Evolutionary conservation across 2,888 invertebrate genomes (phyloP).

Genomic region (Acronicta psi): DNA sequence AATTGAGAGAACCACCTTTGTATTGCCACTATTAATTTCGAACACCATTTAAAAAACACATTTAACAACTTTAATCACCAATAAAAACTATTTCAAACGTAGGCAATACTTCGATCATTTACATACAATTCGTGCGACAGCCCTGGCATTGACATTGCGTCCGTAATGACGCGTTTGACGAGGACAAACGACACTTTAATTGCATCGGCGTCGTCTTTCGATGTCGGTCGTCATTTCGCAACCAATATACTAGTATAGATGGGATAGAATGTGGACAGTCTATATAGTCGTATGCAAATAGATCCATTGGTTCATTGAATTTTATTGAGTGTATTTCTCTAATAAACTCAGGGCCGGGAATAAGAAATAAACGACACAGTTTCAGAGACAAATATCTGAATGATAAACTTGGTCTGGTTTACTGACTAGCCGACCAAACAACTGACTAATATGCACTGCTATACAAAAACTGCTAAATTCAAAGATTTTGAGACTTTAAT

Average conservation of each 20-base stretch:
- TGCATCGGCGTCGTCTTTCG: constrained; percentile 49
- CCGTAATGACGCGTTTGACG: constrained; percentile 58
- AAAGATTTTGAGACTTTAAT: no score
- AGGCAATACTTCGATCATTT: constrained; percentile 8
- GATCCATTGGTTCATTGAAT: not conserved
- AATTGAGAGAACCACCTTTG: not conserved
- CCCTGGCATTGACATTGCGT: constrained; percentile 67
- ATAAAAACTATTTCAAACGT: constrained; percentile 13
- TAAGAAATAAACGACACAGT: no score
- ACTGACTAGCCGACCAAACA: no score
- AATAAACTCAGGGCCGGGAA: no score
- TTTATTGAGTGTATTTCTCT: no score
- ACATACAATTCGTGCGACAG: constrained; percentile 28
- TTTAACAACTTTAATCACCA: constrained; percentile 5
- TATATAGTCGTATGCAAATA: not conserved
- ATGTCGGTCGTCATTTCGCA: constrained; percentile 7
- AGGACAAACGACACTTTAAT: constrained; percentile 65
- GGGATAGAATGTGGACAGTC: not conserved
- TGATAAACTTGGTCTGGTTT: no score
- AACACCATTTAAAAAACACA: constrained; percentile 5
- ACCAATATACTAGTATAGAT: not conserved
- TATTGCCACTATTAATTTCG: not conserved
- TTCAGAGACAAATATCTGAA: no score
- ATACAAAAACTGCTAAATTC: no score
- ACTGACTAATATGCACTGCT: no score